Evolutionary conservation across 92 coral and sea anemone genomes (phyloP).

Genomic region (Parazoanthus swiftii): DNA sequence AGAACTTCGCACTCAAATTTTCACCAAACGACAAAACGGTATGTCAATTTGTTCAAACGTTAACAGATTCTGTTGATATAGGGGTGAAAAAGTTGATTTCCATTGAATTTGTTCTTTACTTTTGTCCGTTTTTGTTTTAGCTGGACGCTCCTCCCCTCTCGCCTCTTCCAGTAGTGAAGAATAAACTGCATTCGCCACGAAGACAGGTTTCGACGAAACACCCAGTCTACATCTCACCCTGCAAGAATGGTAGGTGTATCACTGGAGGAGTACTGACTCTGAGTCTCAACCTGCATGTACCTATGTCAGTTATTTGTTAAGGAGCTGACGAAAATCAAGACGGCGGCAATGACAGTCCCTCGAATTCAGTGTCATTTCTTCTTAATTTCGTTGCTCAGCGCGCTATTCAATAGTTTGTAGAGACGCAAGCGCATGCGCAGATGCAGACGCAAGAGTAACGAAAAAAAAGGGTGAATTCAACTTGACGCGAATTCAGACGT

Average conservation of each 20-base stretch:
- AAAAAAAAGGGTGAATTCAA: no score
- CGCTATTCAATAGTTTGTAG: no score
- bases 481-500: no score
- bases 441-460: no score
- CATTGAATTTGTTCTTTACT: not conserved
- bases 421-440: no score
- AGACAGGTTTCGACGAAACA: conserved; percentile 86
- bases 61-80: not conserved
- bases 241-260: conserved; percentile 78
- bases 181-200: conserved; percentile 94
- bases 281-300: not conserved
- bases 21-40: conserved; percentile 86
- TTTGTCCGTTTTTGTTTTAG: conserved; percentile 45
- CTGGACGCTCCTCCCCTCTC: conserved; percentile 96
- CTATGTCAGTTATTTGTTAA: no score
- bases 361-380: no score
- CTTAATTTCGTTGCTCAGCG: no score
- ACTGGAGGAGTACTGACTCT: not conserved
- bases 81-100: not conserved
- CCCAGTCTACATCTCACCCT: conserved; percentile 91
- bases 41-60: conserved; percentile 44
- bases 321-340: no score
- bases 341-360: no score
- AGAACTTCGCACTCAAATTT: conserved; percentile 92
- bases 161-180: conserved; percentile 88